A percentile compares a stretch with the other conserved stretches of the same genome.
phyloP scores from a whole-genome alignment of 2,113 vertebrate genomes.

The Ancistrus triradiatus region DNA sequence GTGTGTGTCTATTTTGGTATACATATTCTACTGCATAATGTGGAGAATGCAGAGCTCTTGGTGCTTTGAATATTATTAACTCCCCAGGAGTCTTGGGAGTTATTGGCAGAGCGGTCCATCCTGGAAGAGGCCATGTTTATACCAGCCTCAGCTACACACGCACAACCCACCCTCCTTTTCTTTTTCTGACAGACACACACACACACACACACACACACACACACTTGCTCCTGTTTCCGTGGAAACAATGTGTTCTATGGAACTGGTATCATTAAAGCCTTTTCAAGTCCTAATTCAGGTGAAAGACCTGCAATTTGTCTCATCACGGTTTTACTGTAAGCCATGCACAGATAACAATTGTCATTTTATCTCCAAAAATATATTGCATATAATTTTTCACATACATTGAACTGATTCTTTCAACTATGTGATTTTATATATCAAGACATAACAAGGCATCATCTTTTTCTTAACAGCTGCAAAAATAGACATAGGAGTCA shows the following conservation, averaged over 20 bases:
- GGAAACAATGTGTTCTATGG: conserved; percentile 29
- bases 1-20: conserved; percentile 3
- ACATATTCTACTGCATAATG: conserved; percentile 5
- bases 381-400: too few species aligned
- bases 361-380: not conserved
- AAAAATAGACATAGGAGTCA: too few species aligned
- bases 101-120: conserved; percentile 29
- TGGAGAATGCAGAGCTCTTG: conserved; percentile 4
- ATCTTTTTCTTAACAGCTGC: too few species aligned
- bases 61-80: conserved; percentile 40
- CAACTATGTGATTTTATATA: too few species aligned
- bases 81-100: conserved; percentile 25
- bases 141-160: conserved; percentile 2
- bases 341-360: conserved; percentile 1
- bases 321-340: conserved; percentile 10
- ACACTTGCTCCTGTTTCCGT: conserved; percentile 36
- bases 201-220: conserved; percentile 30
- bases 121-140: conserved; percentile 35
- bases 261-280: conserved; percentile 27
- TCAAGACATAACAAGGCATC: too few species aligned
- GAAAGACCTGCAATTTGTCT: conserved; percentile 22
- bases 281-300: conserved; percentile 26
- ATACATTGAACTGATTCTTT: too few species aligned
- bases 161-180: not conserved
- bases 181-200: conserved; percentile 5